Conservation (phyloP, 1,140 invertebrate genomes). For the Ips typographus region DNA sequence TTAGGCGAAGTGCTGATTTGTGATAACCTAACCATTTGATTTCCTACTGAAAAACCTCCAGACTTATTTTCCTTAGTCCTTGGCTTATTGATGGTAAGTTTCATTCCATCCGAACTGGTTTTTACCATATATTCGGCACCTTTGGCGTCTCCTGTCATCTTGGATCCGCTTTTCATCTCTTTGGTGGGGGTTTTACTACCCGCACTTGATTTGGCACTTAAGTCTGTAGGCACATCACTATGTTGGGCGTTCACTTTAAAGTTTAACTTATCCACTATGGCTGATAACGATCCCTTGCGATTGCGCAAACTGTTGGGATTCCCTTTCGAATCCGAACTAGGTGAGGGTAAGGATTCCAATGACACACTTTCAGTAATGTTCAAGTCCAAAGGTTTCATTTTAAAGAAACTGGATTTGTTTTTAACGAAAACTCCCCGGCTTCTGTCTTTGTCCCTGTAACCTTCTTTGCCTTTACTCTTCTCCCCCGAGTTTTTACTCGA, state of each 20-base stretch:
- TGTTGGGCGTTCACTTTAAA: conserved; percentile 71
- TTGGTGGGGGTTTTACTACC: conserved; percentile 27
- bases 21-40: conserved; percentile 4
- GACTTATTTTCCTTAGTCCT: conserved; percentile 62
- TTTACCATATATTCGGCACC: conserved; percentile 86
- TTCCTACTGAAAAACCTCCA: conserved; percentile 12
- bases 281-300: conserved; percentile 76
- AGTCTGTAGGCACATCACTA: conserved; percentile 55
- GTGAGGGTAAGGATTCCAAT: conserved; percentile 57
- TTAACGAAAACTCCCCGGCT: conserved; percentile 56
- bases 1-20: conserved; percentile 61
- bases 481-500: conserved; percentile 54
- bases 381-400: conserved; percentile 68
- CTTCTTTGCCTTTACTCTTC: conserved; percentile 53
- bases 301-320: conserved; percentile 46
- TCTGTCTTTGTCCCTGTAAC: conserved; percentile 62
- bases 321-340: conserved; percentile 53
- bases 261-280: conserved; percentile 80
- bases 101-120: conserved; percentile 81
- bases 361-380: conserved; percentile 47
- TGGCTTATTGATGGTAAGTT: conserved; percentile 87
- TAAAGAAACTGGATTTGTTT: conserved; percentile 62
- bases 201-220: conserved; percentile 46
- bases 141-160: conserved; percentile 55
- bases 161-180: conserved; percentile 21